Evolutionary conservation across 2,113 vertebrate genomes (phyloP), one percentile per base, ranked within the genome.

Genomic region (Eublepharis macularius): DNA sequence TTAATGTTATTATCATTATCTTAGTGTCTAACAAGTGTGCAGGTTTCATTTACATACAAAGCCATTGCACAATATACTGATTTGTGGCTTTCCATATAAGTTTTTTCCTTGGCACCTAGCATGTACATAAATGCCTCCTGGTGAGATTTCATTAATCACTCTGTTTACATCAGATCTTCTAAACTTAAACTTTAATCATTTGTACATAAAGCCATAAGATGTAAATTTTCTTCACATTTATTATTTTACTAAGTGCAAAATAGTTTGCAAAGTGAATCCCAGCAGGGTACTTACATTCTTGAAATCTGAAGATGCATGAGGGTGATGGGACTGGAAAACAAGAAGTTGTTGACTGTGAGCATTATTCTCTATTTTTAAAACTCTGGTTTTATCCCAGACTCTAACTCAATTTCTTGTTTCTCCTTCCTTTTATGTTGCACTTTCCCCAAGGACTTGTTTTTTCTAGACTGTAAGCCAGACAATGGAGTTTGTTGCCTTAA

Each of bases 1-100:
- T n/a, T n/a, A n/a, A n/a, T n/a, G n/a, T n/a, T n/a, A n/a, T n/a
- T n/a, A n/a, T n/a, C n/a, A 57, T 16, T 57, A 19, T 36, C 24
- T 68, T 69, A 66, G 66, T 34, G 1, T 3, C 14, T 68, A 21
- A 49, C 43, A 47, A 3, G 19, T 49, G 43, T 49, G 17, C 65
- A 81, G 63, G 17, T 51, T 76, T 29, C 24, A 73, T 73, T 24
- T 43, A 43, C 21, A 45, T 73, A 26, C 8, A 45, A 43, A 43
- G 9, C 69, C 86, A 82, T 41, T 74, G 36, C 34, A 90, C 45
- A 60, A 74, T 47, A 78, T 80, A 82, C 87, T 83, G 82, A 60
- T 47, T 72, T 76, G 79, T 85, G 68, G 78, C 87, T 57, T 0
- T 89, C 36, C 88, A n/a, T 57, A 77, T 72, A 34, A 14, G 47